Evolutionary conservation across 2,888 invertebrate genomes (phyloP).

Genomic region (Hydrotaea diabolus): DNA sequence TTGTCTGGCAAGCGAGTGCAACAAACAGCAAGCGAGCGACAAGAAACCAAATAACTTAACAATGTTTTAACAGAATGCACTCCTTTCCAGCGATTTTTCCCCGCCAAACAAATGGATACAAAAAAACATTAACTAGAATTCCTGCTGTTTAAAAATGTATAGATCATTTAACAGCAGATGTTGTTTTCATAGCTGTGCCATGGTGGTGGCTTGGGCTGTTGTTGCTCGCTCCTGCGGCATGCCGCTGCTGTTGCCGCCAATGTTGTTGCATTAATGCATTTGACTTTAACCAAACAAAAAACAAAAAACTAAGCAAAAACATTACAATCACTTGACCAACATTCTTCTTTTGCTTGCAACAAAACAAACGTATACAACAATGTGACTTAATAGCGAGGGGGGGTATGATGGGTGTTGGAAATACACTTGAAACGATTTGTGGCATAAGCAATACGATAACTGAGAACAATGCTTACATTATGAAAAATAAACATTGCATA

Average conservation of each 20-base stretch:
- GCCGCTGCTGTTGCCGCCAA: not conserved
- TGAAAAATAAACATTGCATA: too few species aligned
- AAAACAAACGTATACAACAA: constrained; percentile 17
- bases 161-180: constrained; percentile 66
- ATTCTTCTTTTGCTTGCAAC: constrained; percentile 41
- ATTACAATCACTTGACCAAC: constrained; percentile 65
- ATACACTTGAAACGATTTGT: too few species aligned
- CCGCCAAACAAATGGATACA: constrained; percentile 24
- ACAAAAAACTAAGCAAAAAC: constrained; percentile 14
- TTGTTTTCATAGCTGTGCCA: constrained; percentile 36
- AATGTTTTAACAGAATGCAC: constrained; percentile 28
- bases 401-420: not conserved
- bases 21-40: not conserved
- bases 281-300: not conserved
- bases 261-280: constrained; percentile 62
- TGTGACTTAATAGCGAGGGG: not conserved
- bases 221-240: not conserved
- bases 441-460: too few species aligned
- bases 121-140: constrained; percentile 61
- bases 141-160: constrained; percentile 66
- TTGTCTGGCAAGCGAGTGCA: not conserved
- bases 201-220: too few species aligned
- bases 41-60: constrained; percentile 1
- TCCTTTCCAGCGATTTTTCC: constrained; percentile 33
- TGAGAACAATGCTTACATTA: too few species aligned